Percentiles rank a stretch among this genome's conserved stretches.
Evolutionary conservation across 2,797 vertebrate genomes (phyloP).

Genomic region (Diglossa cyanea): DNA sequence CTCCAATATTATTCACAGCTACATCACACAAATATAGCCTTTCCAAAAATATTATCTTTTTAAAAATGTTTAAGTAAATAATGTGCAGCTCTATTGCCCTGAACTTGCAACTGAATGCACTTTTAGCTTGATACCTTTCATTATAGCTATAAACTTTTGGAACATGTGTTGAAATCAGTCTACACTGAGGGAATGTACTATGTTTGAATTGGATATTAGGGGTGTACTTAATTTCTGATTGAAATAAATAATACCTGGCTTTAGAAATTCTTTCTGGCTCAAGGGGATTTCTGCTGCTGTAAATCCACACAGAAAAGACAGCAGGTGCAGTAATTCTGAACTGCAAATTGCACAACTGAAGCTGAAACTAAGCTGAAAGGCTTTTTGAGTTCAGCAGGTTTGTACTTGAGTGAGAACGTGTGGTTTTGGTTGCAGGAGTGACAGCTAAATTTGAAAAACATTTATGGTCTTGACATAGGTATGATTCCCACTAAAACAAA

Average conservation of each 20-base stretch:
- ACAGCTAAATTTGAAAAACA: background rate
- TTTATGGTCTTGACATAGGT: background rate
- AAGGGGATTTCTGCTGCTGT: background rate
- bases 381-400: background rate
- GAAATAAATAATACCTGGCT: background rate
- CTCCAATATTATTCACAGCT: background rate
- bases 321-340: background rate
- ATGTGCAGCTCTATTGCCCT: background rate
- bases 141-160: background rate
- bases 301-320: background rate
- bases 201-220: background rate
- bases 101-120: background rate
- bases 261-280: slow-evolving; percentile 18
- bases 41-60: background rate
- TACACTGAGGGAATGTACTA: background rate
- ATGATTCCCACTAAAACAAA: background rate
- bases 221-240: background rate
- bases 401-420: background rate
- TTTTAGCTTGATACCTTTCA: background rate
- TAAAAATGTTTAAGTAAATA: background rate
- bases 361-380: slow-evolving; percentile 7
- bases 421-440: background rate
- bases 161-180: background rate
- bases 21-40: background rate
- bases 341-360: slow-evolving; percentile 27